Conservation (phyloP, 2,888 invertebrate species). For the Bibio marci region DNA sequence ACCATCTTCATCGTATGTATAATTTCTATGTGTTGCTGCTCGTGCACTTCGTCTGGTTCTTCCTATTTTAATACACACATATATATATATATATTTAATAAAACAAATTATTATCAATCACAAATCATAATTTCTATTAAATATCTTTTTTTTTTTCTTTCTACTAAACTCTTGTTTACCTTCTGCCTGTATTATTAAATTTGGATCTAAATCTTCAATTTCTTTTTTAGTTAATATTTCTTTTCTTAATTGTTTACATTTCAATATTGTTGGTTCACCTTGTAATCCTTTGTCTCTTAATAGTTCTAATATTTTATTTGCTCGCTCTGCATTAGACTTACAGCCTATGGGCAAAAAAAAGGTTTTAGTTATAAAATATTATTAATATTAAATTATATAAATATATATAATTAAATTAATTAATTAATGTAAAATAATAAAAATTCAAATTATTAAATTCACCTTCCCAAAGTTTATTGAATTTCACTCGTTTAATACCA, state of each 20-base stretch:
- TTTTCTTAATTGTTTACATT: conserved; percentile 20
- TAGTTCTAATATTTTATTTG: conserved; percentile 31
- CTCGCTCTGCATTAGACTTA: conserved; percentile 35
- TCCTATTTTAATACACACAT: background rate
- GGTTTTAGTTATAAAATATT: no score
- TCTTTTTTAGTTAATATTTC: conserved; percentile 5
- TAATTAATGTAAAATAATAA: no score
- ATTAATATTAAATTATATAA: background rate
- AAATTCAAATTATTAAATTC: no score
- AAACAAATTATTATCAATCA: no score
- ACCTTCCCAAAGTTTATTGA: no score
- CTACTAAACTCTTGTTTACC: no score
- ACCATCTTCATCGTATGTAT: background rate
- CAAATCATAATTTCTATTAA: no score
- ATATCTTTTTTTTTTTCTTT: no score
- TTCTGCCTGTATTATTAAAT: conserved; percentile 3
- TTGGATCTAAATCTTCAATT: conserved; percentile 6
- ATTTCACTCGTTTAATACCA: no score
- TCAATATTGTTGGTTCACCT: conserved; percentile 34
- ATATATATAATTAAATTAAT: background rate
- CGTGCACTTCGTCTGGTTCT: background rate
- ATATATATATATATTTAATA: no score
- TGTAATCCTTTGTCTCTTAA: conserved; percentile 30
- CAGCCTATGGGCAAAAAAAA: conserved; percentile 29
- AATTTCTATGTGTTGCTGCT: background rate